phyloP scores from a whole-genome alignment of 2,113 vertebrate species.

The Marmota flaviventris region DNA sequence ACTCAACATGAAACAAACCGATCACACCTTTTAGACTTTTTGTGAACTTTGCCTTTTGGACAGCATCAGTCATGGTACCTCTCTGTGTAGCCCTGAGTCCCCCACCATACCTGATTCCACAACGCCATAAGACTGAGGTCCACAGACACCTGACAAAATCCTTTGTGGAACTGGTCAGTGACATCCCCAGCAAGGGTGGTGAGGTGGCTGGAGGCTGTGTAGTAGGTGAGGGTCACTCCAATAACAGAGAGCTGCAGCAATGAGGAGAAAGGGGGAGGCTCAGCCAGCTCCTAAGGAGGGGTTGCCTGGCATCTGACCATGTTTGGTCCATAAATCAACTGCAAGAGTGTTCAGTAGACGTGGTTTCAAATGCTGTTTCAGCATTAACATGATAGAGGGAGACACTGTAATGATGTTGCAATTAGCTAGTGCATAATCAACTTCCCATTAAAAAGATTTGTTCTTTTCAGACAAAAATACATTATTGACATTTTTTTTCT shows the following conservation, averaged over 20 bases:
- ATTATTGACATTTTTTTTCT: not conserved
- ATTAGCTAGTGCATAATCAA: not conserved
- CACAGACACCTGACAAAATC: constrained; percentile 75
- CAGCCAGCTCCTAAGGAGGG: accelerated
- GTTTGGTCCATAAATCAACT: accelerated
- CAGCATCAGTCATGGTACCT: not conserved
- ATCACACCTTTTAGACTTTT: not conserved
- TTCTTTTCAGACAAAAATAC: not conserved
- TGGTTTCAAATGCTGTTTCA: not conserved
- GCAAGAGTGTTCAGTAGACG: not conserved
- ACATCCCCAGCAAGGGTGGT: constrained; percentile 77
- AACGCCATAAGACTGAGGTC: constrained; percentile 84
- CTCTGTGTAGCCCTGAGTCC: accelerated
- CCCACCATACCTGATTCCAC: constrained; percentile 87
- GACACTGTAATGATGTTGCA: not conserved
- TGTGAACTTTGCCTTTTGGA: not conserved
- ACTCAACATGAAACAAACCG: not conserved
- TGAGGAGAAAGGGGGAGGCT: not conserved
- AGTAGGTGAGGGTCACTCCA: constrained; percentile 76
- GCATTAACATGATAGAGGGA: not conserved
- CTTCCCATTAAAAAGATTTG: no score
- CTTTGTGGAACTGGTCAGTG: constrained; percentile 85
- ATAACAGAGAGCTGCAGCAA: constrained; percentile 82
- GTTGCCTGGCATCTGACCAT: accelerated
- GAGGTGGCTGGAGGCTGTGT: constrained; percentile 77